Base-by-base conservation (phyloP, 2,797 vertebrate genomes). In the Fratercula arctica region DNA sequence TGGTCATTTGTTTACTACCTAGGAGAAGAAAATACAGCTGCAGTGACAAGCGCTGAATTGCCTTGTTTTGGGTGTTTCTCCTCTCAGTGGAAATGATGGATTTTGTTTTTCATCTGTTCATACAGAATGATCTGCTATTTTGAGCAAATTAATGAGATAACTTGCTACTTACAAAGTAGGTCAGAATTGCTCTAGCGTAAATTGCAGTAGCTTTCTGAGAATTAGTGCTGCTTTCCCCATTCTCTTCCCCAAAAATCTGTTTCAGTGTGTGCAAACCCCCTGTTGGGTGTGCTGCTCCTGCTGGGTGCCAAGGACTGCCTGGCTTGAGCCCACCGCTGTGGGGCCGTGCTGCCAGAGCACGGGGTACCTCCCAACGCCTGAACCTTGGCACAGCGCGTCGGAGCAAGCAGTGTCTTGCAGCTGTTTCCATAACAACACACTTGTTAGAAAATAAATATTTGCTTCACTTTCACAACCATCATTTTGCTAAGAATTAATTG, bases 381-480 rank as follows among this genome's bases (percentile, higher is more conserved):
- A 46, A 63, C 60, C 69, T 86, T 46, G 72, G 88, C 91, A 56
- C 56, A 2, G 75, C 2, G 1, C 1, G 1, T 5, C 0, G 0
- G 13, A 59, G 46, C 68, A 6, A 64, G 31, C 3, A 6, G 78
- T 1, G 2, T 59, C 48, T 46, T 20, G 48, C 63, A 43, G 83
- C 83, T 54, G 86, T 59, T 94, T 48, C 92, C 75, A 46, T 75
- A 86, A 29, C 93, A 95, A 72, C 84, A 20, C 28, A 2, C 5
- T 24, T 51, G 25, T 11, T 43, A 31, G 73, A 87, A 93, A 91
- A 94, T n/a, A 92, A 92, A 68, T 85, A 87, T 92, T 96, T 93
- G 48, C 66, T 95, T 37, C 60, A 11, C 54, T 87, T 78, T 64
- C 54, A 69, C 78, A 59, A 46, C 48, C 53, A 29, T 57, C 2